phyloP scores from a whole-genome alignment of 23 tunicate genomes.

The Styela plicata region DNA sequence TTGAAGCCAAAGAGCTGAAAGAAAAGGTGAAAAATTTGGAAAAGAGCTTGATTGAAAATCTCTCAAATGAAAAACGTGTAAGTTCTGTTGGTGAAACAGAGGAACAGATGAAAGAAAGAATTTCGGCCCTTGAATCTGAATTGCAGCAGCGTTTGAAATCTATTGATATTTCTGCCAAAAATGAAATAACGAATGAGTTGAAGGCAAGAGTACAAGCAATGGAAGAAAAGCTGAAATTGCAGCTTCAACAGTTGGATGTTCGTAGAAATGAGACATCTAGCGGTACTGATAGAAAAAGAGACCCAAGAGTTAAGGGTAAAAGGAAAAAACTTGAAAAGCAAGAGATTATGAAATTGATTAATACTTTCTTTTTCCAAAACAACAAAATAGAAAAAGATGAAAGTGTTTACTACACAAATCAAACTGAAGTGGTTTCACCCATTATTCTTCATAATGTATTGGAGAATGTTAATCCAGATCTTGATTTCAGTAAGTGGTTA shows the following conservation, averaged over 20 bases:
- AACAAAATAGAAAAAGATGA: background rate
- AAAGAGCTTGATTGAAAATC: background rate
- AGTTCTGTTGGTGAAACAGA: background rate
- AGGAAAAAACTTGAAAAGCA: background rate
- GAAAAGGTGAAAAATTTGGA: constrained; percentile 19
- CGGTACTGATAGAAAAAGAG: background rate
- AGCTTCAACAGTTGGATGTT: constrained; percentile 2
- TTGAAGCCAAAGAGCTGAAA: constrained; percentile 13
- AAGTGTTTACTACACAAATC: background rate
- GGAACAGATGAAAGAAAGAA: constrained; percentile 10
- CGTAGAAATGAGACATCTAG: background rate
- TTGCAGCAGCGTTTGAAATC: background rate
- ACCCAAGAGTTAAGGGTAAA: background rate
- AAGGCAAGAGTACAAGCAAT: constrained; percentile 8
- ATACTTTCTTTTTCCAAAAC: constrained; percentile 18
- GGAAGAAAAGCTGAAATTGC: constrained; percentile 8
- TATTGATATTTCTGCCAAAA: too few relatives aligned
- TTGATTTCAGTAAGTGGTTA: constrained; percentile 21
- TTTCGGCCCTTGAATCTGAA: constrained; percentile 1
- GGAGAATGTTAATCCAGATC: background rate
- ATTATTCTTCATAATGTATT: background rate
- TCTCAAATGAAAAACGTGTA: background rate
- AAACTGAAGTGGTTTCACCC: background rate
- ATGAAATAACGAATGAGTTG: background rate
- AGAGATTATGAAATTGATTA: background rate